Base-by-base conservation (phyloP, 2,888 invertebrate genomes). In the Euphydryas editha region DNA sequence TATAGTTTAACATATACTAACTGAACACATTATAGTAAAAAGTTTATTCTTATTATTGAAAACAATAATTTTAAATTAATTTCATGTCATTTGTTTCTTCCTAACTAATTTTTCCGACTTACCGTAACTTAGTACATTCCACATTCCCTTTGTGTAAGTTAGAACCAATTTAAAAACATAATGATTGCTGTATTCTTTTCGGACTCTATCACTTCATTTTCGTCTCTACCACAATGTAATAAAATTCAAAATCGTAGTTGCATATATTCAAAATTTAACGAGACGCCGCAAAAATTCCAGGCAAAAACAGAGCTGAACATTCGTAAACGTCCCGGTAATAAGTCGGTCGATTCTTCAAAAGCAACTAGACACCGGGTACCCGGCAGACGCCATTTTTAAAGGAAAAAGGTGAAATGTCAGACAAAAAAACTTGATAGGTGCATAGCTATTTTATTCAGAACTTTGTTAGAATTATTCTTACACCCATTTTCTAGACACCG, bases 301-400 rank as follows among this genome's bases (percentile, higher is more conserved):
- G 70, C 72, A 77, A 78, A 77, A 76, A 77, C 75, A 73, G 70
- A 72, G 65, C 69, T 74, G 71, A 75, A 74, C 80, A 81, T 80
- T 81, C 77, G 79, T 80, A 75, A 76, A 78, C 77, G 80, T 79
- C 78, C 69, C 70, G 72, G 75, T 80, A 78, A 80, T 78, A 80
- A 81, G 78, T 78, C 78, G 77, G 73, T 59, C 73, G 72, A 80
- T 80, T 73, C 73, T 75, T 79, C 76, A 79, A 75, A 76, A 67
- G 74, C 72, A 74, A 72, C 75, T 70, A 74, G 76, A 76, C 72
- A 71, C 71, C 68, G 69, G 70, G 59, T 68, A 68, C 60, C 62
- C 62, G 60, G 51, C 66, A 66, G 69, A 66, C 63, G 70, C 62
- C 67, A 71, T 73, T 73, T 72, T 73, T 74, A 73, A 68, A 60